These are phyloP conservation scores for Mohoua ochrocephala DNA, from an alignment of 2,113 vertebrate species.

Conservation along the genomic window DNA sequence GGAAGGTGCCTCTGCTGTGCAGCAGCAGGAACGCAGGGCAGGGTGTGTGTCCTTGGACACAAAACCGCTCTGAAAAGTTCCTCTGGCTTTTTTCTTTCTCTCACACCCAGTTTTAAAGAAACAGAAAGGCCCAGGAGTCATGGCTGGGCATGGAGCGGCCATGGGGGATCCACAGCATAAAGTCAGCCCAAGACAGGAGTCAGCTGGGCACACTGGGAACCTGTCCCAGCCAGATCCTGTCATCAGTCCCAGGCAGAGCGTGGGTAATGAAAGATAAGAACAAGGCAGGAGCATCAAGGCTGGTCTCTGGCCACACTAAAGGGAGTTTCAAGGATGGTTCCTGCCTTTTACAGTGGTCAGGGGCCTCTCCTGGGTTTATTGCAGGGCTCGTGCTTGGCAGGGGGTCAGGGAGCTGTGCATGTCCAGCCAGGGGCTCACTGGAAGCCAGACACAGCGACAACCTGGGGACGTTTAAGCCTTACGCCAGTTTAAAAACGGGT, in stretches of 20 bases:
- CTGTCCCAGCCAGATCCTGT: background rate
- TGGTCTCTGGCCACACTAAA: background rate
- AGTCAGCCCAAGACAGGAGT: too few species aligned
- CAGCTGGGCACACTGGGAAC: background rate
- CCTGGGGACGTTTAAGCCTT: background rate
- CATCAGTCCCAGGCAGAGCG: accelerated
- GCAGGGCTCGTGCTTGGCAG: background rate
- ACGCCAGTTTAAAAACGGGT: background rate
- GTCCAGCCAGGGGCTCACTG: background rate
- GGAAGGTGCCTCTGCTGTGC: too few species aligned
- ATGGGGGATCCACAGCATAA: too few species aligned
- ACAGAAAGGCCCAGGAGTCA: too few species aligned
- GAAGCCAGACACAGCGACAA: background rate
- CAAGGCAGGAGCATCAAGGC: background rate
- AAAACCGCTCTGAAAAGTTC: too few species aligned
- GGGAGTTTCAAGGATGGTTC: background rate
- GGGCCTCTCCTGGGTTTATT: background rate
- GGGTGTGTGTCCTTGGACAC: too few species aligned
- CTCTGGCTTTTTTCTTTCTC: too few species aligned
- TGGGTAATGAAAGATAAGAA: background rate
- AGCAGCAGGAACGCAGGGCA: too few species aligned
- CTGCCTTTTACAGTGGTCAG: background rate
- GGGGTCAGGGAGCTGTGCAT: background rate
- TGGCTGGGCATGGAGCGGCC: too few species aligned
- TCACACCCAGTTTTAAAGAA: too few species aligned